Percentiles rank a stretch among this genome's conserved stretches.
Conservation (phyloP, 2,888 invertebrate genomes). For the Drosophila niveifrons region DNA sequence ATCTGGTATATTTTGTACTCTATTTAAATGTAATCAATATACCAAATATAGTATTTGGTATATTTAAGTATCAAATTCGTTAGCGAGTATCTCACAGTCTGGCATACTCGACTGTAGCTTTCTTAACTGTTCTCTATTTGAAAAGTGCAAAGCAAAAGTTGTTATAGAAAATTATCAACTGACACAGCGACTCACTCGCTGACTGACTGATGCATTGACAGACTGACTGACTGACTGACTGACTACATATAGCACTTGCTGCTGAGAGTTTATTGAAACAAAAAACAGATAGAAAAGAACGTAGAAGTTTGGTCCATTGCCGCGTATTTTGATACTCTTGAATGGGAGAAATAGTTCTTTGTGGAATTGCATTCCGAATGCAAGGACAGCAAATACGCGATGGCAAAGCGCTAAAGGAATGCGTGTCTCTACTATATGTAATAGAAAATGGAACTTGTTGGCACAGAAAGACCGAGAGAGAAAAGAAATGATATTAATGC, state of each 20-base stretch:
- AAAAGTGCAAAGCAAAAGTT: constrained; percentile 7
- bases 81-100: no score
- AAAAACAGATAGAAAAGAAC: constrained; percentile 21
- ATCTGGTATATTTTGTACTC: no score
- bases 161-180: background rate
- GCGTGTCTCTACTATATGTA: constrained; percentile 22
- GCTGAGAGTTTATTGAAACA: constrained; percentile 22
- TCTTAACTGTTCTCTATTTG: background rate
- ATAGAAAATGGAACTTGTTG: constrained; percentile 36
- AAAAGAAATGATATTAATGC: constrained; percentile 65
- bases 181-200: background rate
- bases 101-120: no score
- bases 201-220: constrained; percentile 3
- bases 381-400: constrained; percentile 35
- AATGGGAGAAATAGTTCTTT: constrained; percentile 54
- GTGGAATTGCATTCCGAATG: constrained; percentile 61
- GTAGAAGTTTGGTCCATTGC: constrained; percentile 20
- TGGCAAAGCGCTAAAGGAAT: constrained; percentile 42
- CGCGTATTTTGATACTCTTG: constrained; percentile 59
- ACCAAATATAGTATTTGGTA: no score
- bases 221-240: constrained; percentile 20
- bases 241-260: constrained; percentile 19
- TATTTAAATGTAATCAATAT: no score
- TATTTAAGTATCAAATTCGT: no score
- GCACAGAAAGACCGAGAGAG: background rate